Conservation (phyloP, 1,140 invertebrate genomes). For the Propsilocerus akamusi region DNA sequence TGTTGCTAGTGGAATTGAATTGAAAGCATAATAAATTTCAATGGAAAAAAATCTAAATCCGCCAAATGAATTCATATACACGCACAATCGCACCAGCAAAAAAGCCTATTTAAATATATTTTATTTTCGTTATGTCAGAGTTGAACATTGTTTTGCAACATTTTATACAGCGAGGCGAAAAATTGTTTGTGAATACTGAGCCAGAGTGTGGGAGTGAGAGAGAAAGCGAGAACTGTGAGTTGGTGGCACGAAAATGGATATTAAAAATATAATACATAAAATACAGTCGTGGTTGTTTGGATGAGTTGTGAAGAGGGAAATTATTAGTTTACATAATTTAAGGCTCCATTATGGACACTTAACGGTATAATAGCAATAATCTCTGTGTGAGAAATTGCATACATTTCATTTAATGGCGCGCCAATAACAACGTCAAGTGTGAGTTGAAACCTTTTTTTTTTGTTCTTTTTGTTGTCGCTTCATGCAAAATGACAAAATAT, state of each 20-base stretch:
- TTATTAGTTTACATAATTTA: too few species aligned
- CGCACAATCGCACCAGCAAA: slow-evolving; percentile 3
- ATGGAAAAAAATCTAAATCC: slow-evolving; percentile 1
- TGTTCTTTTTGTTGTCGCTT: too few species aligned
- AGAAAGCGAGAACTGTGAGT: too few species aligned
- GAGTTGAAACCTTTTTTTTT: too few species aligned
- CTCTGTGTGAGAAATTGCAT: slow-evolving; percentile 4
- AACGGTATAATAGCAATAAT: background rate
- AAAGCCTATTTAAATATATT: slow-evolving; percentile 4
- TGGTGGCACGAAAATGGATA: background rate
- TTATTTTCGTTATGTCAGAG: background rate
- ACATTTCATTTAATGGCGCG: slow-evolving; percentile 1
- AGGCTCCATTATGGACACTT: background rate
- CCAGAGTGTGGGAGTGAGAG: background rate
- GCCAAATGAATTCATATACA: slow-evolving; percentile 3
- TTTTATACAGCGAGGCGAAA: too few species aligned
- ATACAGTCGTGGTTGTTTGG: too few species aligned
- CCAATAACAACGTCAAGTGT: background rate
- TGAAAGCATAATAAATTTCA: background rate
- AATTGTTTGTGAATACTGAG: background rate
- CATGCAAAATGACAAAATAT: background rate
- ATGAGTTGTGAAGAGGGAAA: too few species aligned
- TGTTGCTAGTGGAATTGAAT: background rate
- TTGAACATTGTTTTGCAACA: background rate
- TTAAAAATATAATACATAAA: background rate